Evolutionary conservation across 1,140 invertebrate genomes (phyloP), one percentile per base, ranked within the genome.

Genomic region (Linepithema humile): DNA sequence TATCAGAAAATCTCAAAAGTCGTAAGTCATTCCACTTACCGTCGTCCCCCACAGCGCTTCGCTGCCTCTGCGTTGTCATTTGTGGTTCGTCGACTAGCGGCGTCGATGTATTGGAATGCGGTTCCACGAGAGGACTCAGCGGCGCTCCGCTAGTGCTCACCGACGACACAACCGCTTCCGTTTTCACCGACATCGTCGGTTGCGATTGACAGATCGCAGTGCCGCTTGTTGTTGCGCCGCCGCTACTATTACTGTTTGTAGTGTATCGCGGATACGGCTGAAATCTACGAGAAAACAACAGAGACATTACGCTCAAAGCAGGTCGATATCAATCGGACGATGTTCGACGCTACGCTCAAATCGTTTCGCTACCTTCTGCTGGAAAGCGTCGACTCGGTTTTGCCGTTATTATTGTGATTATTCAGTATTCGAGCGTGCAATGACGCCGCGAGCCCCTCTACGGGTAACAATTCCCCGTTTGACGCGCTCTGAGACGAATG

Each of bases 361-460:
- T 15, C 5, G 59, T 26, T 77, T 15, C 43, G 23, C n/a, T 88
- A 92, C 91, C 92, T 93, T 91, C 90, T 87, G 23, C 73, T 87
- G 67, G 86, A 60, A 75, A 88, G 84, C 64, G 53, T 84, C 53
- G 80, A 26, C 6, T 93, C 91, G 75, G 45, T 88, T 90, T 94
- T 93, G 7, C 62, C 87, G 87, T 55, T 91, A 78, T 88, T 89
- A 83, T 87, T 93, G 72, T 93, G 93, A 85, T 95, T 95, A 84
- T 95, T 95, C n/a, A 97, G 93, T 86, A 97, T 97, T 88, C 97
- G 95, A 57, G 97, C 97, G 89, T 97, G 97, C 64, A 98, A 92
- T 40, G 97, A 97, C 48, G 97, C 97, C n/a, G 97, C 97, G 50
- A 98, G 91, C 32, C 97, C 97, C 95, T 95, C 94, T 26, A 95